Conservation (phyloP, 2,797 vertebrate genomes). For the Mareca strepera region DNA sequence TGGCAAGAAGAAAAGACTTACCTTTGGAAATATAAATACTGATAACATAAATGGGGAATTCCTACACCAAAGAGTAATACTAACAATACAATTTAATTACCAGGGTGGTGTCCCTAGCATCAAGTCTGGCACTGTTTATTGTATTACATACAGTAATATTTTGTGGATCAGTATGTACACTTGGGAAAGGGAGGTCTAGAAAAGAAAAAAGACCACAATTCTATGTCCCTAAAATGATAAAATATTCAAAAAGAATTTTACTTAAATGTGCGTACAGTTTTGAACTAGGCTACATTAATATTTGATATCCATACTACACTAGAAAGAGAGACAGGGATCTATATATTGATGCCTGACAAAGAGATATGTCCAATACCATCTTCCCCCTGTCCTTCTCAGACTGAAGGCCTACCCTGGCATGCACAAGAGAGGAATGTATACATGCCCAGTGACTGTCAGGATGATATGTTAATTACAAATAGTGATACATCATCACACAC, state of each 20-base stretch:
- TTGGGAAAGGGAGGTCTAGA: not conserved
- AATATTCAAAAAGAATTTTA: not conserved
- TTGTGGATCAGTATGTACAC: not conserved
- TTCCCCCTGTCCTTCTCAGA: not conserved
- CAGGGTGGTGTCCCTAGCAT: no score
- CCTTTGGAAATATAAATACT: not conserved
- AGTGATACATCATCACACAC: not conserved
- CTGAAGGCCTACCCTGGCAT: not conserved
- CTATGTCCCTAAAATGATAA: not conserved
- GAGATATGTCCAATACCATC: not conserved
- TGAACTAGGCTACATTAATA: not conserved
- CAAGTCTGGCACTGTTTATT: not conserved
- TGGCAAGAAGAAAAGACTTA: not conserved
- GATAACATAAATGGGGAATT: not conserved
- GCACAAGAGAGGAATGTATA: not conserved
- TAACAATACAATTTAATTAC: not conserved
- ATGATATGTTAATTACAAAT: not conserved
- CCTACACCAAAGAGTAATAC: not conserved
- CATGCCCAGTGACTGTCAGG: not conserved
- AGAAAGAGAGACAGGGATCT: not conserved
- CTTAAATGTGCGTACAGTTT: not conserved
- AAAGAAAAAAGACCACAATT: not conserved
- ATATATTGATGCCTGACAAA: not conserved
- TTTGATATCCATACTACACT: not conserved
- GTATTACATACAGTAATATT: not conserved